phyloP scores from a whole-genome alignment of 2,797 vertebrate species.

The Pantherophis vulpinus region DNA sequence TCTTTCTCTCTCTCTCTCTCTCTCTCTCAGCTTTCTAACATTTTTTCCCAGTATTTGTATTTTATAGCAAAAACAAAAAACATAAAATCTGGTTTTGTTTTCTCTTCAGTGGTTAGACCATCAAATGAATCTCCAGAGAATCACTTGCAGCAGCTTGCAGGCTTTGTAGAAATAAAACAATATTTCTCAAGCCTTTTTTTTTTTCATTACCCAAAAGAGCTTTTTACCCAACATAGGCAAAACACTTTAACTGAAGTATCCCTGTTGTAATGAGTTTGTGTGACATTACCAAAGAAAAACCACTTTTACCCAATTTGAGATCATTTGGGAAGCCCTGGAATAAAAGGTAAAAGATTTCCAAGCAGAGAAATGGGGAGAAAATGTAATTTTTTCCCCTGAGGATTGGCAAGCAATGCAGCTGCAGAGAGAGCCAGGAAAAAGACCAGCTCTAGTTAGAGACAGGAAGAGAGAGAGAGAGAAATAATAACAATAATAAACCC shows the following conservation, averaged over 20 bases:
- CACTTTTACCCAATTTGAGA: neutral
- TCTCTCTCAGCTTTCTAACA: neutral
- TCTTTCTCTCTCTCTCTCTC: neutral
- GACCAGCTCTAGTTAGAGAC: neutral
- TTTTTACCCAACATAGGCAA: neutral
- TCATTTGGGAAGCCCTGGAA: neutral
- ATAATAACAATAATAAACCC: no score
- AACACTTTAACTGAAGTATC: neutral
- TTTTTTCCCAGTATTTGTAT: neutral
- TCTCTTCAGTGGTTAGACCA: neutral
- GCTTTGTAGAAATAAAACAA: neutral
- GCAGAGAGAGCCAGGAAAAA: neutral
- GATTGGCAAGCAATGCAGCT: neutral
- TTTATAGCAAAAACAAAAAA: neutral
- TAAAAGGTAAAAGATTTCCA: neutral
- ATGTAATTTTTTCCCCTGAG: neutral
- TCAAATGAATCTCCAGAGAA: neutral
- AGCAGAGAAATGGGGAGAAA: neutral
- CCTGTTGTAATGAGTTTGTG: neutral
- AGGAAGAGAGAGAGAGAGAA: neutral
- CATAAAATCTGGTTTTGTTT: neutral
- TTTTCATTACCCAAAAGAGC: neutral
- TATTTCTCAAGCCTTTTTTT: neutral
- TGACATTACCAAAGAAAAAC: neutral
- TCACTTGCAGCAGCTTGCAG: neutral